Base-by-base conservation (phyloP, 2,113 vertebrate genomes). In the Nothobranchius kuhntae region DNA sequence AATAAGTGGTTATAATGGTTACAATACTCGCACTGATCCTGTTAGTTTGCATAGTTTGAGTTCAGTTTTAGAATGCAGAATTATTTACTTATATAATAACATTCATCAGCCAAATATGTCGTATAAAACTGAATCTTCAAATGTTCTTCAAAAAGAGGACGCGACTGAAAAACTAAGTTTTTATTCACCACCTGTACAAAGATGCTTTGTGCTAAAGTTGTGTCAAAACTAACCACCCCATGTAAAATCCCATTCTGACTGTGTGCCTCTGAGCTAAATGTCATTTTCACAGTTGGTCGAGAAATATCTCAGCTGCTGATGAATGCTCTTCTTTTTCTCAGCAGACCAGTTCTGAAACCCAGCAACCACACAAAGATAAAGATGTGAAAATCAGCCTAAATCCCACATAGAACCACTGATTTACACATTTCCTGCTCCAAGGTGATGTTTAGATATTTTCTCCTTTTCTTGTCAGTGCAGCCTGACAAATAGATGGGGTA, bases 221-320 rank as follows among this genome's bases (percentile, higher is more conserved):
- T 71, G 60, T 62, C 26, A 67, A 67, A 78, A 65, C 48, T 74
- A 21, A 74, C 76, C 75, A 68, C 57, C 58, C 71, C 75, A 75
- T 80, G 73, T 73, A 71, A 85, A 81, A 53, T 81, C 65, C 64
- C 47, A 66, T 47, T 53, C 59, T 55, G 71, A 70, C 57, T 40
- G 53, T 52, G 69, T 3, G 59, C 36, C 67, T 81, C 68, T 63
- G 81, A 70, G 79, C 64, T 71, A 53, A 66, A 72, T 84, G 71
- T 35, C 72, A 75, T 73, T 86, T 86, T 90, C 61, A 69, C 88
- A 83, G 71, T 86, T 81, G 77, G 82, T 86, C 73, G 45, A 30
- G 24, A 91, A 89, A 91, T 89, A 70, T 81, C 81, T 87, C 77
- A 61, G 73, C 70, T 63, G 73, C 71, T 46, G 65, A 81, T 75